Evolutionary conservation across 2,888 invertebrate species (phyloP).

Genomic region (Acrobasis suavella): DNA sequence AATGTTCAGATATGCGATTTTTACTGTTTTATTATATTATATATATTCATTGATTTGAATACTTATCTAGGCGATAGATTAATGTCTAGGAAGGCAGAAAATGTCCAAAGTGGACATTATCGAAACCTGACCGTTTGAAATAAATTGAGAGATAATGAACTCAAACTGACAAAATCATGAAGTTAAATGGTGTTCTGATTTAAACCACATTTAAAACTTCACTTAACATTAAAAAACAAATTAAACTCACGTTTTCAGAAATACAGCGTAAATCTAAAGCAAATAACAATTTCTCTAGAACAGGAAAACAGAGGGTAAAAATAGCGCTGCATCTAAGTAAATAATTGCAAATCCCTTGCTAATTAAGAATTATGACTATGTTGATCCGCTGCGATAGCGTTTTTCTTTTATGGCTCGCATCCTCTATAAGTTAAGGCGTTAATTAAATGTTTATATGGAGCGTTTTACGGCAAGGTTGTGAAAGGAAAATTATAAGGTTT

Average conservation of each 20-base stretch:
- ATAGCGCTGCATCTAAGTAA: slow-evolving; percentile 1
- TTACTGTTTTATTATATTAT: too few species aligned
- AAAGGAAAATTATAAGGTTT: background rate
- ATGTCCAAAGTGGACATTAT: too few species aligned
- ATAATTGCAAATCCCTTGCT: slow-evolving; percentile 14
- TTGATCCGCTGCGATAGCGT: slow-evolving; percentile 7
- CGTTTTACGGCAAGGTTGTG: background rate
- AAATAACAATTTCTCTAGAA: background rate
- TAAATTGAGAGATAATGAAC: too few species aligned
- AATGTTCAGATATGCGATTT: too few species aligned
- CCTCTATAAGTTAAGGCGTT: slow-evolving; percentile 1
- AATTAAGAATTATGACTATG: slow-evolving; percentile 16
- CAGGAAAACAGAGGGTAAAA: slow-evolving; percentile 6
- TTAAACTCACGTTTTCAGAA: background rate
- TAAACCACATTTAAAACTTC: too few species aligned
- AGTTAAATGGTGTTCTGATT: too few species aligned
- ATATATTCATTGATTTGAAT: too few species aligned
- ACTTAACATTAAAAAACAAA: too few species aligned
- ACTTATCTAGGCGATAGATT: too few species aligned
- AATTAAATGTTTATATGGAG: slow-evolving; percentile 1
- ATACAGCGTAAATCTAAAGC: background rate
- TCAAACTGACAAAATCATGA: too few species aligned
- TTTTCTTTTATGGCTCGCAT: slow-evolving; percentile 11
- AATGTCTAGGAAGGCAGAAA: too few species aligned
- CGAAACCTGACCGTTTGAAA: too few species aligned